Conservation (phyloP, 2,113 vertebrate species). For the Ophthalmolycus amberensis region DNA sequence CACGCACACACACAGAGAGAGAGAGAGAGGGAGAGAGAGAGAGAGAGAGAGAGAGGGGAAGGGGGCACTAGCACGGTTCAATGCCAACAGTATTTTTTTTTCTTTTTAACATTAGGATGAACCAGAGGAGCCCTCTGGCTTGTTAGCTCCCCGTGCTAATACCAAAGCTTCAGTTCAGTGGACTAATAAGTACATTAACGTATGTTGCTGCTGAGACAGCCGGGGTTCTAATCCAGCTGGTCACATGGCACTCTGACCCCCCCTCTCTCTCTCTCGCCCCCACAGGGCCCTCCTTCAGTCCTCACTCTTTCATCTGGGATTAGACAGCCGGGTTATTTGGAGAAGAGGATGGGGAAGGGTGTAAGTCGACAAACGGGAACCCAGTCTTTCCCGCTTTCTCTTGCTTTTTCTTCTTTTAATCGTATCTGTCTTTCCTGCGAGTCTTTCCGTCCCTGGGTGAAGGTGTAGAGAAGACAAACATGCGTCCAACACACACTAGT, state of each 20-base stretch:
- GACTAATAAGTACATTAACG: slow-evolving; percentile 53
- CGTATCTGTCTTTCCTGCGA: slow-evolving; percentile 36
- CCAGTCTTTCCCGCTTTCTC: slow-evolving; percentile 56
- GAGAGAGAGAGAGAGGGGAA: slow-evolving; percentile 49
- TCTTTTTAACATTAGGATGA: slow-evolving; percentile 56
- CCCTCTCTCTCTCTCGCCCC: slow-evolving; percentile 8
- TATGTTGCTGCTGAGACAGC: slow-evolving; percentile 51
- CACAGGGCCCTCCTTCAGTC: slow-evolving; percentile 33
- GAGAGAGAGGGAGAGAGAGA: slow-evolving; percentile 38
- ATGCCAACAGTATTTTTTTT: slow-evolving; percentile 70
- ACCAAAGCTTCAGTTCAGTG: slow-evolving; percentile 61
- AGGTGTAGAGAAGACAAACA: slow-evolving; percentile 85
- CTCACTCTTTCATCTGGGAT: slow-evolving; percentile 54
- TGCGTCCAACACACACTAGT: slow-evolving; percentile 85
- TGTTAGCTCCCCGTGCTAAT: slow-evolving; percentile 78
- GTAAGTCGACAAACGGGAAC: slow-evolving; percentile 57
- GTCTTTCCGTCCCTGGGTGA: slow-evolving; percentile 73
- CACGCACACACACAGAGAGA: slow-evolving; percentile 43
- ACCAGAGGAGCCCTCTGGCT: slow-evolving; percentile 53
- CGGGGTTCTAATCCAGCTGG: slow-evolving; percentile 47
- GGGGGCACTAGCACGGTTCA: slow-evolving; percentile 69
- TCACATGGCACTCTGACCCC: slow-evolving; percentile 48
- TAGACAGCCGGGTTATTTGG: slow-evolving; percentile 53
- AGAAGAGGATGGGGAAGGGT: slow-evolving; percentile 47
- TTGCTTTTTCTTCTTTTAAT: slow-evolving; percentile 36